Evolutionary conservation across 2,888 invertebrate species (phyloP), one percentile per base, ranked within the genome.

Genomic region (Sepioteuthis lessoniana): DNA sequence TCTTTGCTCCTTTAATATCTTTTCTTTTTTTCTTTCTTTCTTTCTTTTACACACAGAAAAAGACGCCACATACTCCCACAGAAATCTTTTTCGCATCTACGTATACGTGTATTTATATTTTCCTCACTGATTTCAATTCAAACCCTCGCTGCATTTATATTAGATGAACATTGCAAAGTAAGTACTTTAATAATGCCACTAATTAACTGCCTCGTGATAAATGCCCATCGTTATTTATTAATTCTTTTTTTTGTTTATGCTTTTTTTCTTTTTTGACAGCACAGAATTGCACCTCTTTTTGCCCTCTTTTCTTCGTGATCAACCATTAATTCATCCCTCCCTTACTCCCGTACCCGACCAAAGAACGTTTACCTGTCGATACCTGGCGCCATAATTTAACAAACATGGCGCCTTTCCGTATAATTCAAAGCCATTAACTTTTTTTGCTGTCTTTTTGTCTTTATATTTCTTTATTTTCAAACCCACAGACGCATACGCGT

Each of bases 351-450:
- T 76, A 76, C 76, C 76, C 16, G 76, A 35, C n/a, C 76, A 76
- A n/a, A 76, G 8, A 76, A n/a, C 31, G 8, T 76, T 76, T 76
- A 76, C 76, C n/a, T 76, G 76, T 76, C 16, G 76, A 76, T 76
- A 76, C 35, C n/a, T 76, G 76, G 76, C 76, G 76, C 76, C 76
- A 35, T 76, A n/a, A 76, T 76, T 76, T 35, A 10, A 76, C 76
- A 76, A 13, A 76, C n/a, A n/a, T 76, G 76, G 76, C n/a, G n/a
- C n/a, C 76, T 76, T 76, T 76, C 19, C 76, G n/a, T 76, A 76
- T n/a, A 76, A n/a, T 76, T 35, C 76, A 76, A n/a, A 76, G 76
- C 76, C 76, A 76, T 76, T 76, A 35, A n/a, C 76, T 76, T 76
- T 76, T 76, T 76, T 76, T 31, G 10, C 10, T 31, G 25, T 76